Evolutionary conservation across 2,888 invertebrate species (phyloP), one percentile per base, ranked within the genome.

Genomic region (Calameuta pallipes): DNA sequence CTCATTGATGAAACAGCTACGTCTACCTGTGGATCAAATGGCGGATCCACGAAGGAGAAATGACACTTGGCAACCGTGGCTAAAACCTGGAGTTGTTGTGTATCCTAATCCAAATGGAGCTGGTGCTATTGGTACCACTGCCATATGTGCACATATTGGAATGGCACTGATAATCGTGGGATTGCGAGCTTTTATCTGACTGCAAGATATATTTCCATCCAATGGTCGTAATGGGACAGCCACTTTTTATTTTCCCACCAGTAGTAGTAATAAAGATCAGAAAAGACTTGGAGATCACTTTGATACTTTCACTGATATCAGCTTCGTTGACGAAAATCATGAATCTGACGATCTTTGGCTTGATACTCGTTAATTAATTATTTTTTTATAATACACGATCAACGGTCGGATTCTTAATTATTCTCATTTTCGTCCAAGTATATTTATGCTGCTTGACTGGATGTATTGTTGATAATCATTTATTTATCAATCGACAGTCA

Each of bases 61-160:
- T 88, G 95, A 95, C 85, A 94, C 94, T 0, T 97, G 96, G 96
- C 93, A 93, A 74, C 94, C 95, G 0, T 96, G 95, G 95, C 81
- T 93, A 13, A 83, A 80, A 30, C 80, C 87, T 1, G 85, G 83
- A 11, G 78, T 83, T 1, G 77, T 82, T 30, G 69, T 82, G 0
- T 83, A 85, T 76, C 78, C 77, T 36, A 78, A 81, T 31, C 87
- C 85, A 30, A 83, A 84, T 1, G 86, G 88, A 3, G 71, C 71
- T 9, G 30, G 31, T 0, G 78, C 84, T 4, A 68, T 89, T 12
- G 83, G 82, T 36, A 85, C 83, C 23, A 75, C 90, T 3, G 85
- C 86, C 0, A 83, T 85, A 6, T 86, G 81, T 70, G 77, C 88
- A 15, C 89, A 90, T 70, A 76, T 88, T 30, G 87, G 82, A 30